Base-by-base conservation (phyloP, 2,113 vertebrate species). In the Smithornis capensis region DNA sequence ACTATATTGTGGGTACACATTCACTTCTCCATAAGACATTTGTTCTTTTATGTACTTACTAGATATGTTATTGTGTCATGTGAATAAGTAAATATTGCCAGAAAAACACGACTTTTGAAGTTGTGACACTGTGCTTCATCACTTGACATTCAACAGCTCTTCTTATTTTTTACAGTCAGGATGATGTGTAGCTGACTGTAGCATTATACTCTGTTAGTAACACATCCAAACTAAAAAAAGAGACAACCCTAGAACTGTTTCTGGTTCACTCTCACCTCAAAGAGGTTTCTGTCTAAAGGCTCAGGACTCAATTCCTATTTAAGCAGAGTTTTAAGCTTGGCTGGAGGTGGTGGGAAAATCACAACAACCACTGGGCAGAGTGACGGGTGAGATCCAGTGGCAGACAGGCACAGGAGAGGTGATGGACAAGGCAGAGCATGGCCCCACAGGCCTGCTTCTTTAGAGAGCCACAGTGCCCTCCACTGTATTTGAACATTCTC, bases 41-140 rank as follows among this genome's bases (percentile, higher is more conserved):
- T 95, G 86, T 96, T 95, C 94, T 96, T 94, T 94, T 89, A 96
- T 96, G 94, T 95, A 94, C 94, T 96, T 89, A 97, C 96, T 97
- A 95, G 95, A 97, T 97, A 97, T 97, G 96, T 91, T 97, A 96
- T 94, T 92, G 94, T 97, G 96, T 95, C 95, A 94, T 97, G 92
- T 89, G 96, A 96, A 94, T 94, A 83, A 97, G 95, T 96, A 97
- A 97, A 97, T 95, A 97, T 96, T 97, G 96, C 96, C 96, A 96
- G 96, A 87, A 92, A 93, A 96, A 83, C 86, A 94, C 94, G 92
- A 97, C 96, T 96, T 97, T 95, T 92, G 92, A 96, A 97, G 76
- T 93, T 95, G 86, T 95, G 94, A 94, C 95, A 97, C 95, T 84
- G 73, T 96, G 83, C 86, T 95, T 97, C 94, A 95, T 95, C 94